Conservation (phyloP, 2,888 invertebrate species). For the Watsonalla binaria region DNA sequence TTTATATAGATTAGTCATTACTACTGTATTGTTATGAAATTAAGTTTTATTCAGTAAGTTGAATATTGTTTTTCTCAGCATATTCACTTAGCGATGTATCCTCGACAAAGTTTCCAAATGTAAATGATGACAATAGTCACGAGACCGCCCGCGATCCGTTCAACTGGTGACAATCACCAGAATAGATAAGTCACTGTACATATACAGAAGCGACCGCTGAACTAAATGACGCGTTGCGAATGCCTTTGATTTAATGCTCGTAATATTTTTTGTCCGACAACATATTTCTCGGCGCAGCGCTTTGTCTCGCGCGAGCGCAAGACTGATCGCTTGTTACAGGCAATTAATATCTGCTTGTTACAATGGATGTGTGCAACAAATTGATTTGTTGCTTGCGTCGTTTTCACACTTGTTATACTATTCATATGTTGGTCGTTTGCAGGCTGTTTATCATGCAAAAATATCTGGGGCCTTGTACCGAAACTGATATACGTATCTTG, state of each 20-base stretch:
- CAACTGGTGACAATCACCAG: neutral
- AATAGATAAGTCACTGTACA: neutral
- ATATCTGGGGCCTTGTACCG: no score
- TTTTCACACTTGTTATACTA: neutral
- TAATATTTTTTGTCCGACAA: slow-evolving; percentile 24
- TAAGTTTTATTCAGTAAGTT: neutral
- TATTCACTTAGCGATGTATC: no score
- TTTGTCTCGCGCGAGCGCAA: slow-evolving; percentile 11
- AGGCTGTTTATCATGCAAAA: no score
- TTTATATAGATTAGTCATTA: no score
- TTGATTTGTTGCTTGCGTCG: neutral
- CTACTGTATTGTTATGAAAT: no score
- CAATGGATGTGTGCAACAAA: neutral
- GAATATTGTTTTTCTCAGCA: neutral
- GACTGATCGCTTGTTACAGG: slow-evolving; percentile 2
- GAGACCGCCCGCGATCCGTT: neutral
- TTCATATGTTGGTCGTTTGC: no score
- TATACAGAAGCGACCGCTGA: slow-evolving; percentile 18
- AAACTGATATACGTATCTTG: no score
- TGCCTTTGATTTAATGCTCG: slow-evolving; percentile 52
- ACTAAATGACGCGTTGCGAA: slow-evolving; percentile 49
- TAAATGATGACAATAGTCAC: neutral
- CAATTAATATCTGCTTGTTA: neutral
- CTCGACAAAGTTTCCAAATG: neutral
- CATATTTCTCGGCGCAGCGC: slow-evolving; percentile 24